Base-by-base conservation (phyloP, 1,140 invertebrate species). In the Halictus rubicundus region DNA sequence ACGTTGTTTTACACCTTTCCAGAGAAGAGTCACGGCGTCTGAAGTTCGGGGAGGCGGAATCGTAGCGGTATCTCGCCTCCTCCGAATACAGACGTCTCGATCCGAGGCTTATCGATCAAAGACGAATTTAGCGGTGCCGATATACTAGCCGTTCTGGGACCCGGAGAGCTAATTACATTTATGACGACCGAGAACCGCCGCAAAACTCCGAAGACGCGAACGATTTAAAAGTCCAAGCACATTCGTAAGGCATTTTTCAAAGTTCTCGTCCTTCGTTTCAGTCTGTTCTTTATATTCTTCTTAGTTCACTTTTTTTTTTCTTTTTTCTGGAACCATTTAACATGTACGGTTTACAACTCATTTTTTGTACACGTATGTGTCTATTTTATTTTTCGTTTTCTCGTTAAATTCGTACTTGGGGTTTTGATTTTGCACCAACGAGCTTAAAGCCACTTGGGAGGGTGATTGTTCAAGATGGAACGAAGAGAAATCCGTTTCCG, bases 1-100 rank as follows among this genome's bases (percentile, higher is more conserved):
- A 85, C 49, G 59, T 86, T 85, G 69, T 82, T 86, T 86, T 86
- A 68, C 83, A 82, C 75, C 84, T 86, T 86, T 86, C 68, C 84
- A 86, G 84, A 85, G 80, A 78, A 69, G 72, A 85, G 74, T 72
- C 49, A 52, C 49, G 68, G 71, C 84, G 79, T 86, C 75, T 86
- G 85, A 85, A 72, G 69, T 76, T 83, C 78, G 77, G 74, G 73
- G 73, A 70, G 71, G 60, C 68, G 83, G 83, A 81, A 73, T 85
- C 70, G 57, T 85, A 86, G 63, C 68, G 2, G 42, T 46, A 16
- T 77, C 65, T 70, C 79, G 73, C 74, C 83, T 82, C 66, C 83
- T 37, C 57, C 70, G 83, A 86, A 74, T 76, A 72, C 70, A 76
- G 72, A 75, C 78, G 72, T 76, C 46, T 80, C 57, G 42, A 80